A percentile compares a stretch with the other conserved stretches of the same genome.
phyloP scores from a whole-genome alignment of 2,113 vertebrate species.

The Deroptyus accipitrinus region DNA sequence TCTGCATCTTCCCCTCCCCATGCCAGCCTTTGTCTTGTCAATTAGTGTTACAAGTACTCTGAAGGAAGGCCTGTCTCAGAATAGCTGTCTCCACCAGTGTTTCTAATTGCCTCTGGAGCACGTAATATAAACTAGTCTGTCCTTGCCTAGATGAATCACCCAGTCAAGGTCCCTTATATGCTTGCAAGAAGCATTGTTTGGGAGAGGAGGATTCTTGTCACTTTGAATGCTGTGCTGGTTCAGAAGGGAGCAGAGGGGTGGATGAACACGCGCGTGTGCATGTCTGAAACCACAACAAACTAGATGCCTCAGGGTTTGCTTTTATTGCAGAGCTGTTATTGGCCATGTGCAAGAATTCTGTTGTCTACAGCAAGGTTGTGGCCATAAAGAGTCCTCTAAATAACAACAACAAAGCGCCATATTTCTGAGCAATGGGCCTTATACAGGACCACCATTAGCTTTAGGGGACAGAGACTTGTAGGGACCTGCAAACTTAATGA shows the following conservation, averaged over 20 bases:
- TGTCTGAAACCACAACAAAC: constrained; percentile 33
- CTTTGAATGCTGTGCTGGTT: constrained; percentile 8
- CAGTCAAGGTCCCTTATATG: not conserved
- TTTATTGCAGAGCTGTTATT: constrained; percentile 28
- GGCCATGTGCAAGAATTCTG: constrained; percentile 22
- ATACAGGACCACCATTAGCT: not conserved
- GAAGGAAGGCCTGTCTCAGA: not conserved
- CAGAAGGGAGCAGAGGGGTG: not conserved
- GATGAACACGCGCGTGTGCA: not conserved
- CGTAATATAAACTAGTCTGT: not conserved
- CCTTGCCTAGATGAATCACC: constrained; percentile 10
- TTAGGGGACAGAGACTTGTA: not conserved
- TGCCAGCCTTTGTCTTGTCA: not conserved
- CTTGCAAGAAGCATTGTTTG: not conserved
- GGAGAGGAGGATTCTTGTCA: constrained; percentile 28
- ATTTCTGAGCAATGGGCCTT: not conserved
- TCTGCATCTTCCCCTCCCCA: not conserved
- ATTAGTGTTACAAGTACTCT: not conserved
- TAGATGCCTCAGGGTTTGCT: constrained; percentile 31
- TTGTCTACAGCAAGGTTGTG: not conserved
- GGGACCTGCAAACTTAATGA: not conserved
- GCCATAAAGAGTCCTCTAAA: not conserved
- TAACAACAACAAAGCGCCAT: not conserved
- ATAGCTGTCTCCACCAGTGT: not conserved
- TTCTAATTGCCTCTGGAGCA: constrained; percentile 32